Evolutionary conservation across 2,113 vertebrate species (phyloP).

Genomic region (Aptenodytes patagonicus): DNA sequence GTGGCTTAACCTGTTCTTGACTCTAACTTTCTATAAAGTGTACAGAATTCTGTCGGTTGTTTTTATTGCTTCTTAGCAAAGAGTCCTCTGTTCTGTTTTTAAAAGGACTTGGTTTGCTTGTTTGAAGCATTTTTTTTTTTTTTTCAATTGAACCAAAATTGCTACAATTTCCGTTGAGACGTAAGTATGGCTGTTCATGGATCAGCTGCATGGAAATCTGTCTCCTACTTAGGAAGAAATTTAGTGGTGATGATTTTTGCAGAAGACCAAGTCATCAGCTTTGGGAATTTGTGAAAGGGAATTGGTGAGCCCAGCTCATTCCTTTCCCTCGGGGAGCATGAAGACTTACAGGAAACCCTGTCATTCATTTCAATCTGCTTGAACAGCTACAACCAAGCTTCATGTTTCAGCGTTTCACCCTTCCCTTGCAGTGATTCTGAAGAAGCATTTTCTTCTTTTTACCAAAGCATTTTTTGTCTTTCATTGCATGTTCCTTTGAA

Average conservation of each 20-base stretch:
- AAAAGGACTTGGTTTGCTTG: neutral
- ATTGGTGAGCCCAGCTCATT: neutral
- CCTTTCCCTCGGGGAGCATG: fast-evolving
- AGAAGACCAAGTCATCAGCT: neutral
- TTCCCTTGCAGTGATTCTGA: neutral
- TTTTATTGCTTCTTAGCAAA: neutral
- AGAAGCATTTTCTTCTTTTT: neutral
- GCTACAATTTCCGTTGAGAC: neutral
- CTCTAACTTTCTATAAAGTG: neutral
- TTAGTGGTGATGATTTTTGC: neutral
- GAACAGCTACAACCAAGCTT: neutral
- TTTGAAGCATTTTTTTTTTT: neutral
- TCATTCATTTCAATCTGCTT: neutral
- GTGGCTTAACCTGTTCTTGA: neutral
- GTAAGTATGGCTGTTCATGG: neutral
- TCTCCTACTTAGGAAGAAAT: neutral
- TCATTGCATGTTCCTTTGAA: neutral
- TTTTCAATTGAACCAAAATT: neutral
- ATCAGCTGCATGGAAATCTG: neutral
- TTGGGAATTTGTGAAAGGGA: neutral
- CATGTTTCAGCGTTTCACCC: neutral
- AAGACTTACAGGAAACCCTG: neutral
- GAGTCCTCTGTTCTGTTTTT: neutral
- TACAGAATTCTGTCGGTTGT: neutral
- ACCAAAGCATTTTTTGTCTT: neutral